Percentiles rank a stretch among this genome's conserved stretches.
phyloP scores from a whole-genome alignment of 2,888 invertebrate species.

The Elysia crispata region DNA sequence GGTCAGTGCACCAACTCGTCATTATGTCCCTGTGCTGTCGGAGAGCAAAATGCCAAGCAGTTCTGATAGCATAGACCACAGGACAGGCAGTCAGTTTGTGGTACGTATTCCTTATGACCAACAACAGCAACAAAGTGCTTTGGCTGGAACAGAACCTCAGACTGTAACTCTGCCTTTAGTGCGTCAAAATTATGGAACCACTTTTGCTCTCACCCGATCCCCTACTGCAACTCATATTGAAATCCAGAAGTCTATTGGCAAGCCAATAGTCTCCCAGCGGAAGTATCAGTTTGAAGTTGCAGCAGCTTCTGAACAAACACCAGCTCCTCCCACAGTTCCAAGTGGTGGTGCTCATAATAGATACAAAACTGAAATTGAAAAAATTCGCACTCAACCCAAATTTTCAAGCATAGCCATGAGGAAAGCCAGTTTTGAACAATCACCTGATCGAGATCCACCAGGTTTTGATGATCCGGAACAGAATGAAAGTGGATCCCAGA shows the following conservation, averaged over 20 bases:
- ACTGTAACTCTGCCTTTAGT: constrained; percentile 6
- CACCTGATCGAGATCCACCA: constrained; percentile 54
- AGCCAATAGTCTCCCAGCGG: constrained; percentile 63
- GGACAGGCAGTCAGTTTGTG: constrained; percentile 50
- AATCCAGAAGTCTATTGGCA: constrained; percentile 54
- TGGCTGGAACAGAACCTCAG: not conserved
- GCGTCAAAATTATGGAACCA: constrained; percentile 60
- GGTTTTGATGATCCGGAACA: constrained; percentile 35
- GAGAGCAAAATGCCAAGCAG: constrained; percentile 12
- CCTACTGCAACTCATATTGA: constrained; percentile 63
- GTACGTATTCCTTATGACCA: constrained; percentile 53
- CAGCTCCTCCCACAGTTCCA: constrained; percentile 55
- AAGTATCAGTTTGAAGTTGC: constrained; percentile 69
- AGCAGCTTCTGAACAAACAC: constrained; percentile 18
- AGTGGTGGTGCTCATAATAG: constrained; percentile 52
- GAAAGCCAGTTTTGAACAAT: constrained; percentile 73
- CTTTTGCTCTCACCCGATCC: constrained; percentile 68
- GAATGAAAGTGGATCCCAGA: not conserved
- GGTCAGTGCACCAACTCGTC: constrained; percentile 27
- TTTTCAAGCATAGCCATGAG: constrained; percentile 73
- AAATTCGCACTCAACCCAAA: constrained; percentile 78
- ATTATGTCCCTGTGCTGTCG: constrained; percentile 32
- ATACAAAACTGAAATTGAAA: constrained; percentile 70
- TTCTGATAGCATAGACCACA: not conserved
- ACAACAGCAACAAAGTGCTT: constrained; percentile 12